Conservation (phyloP, 2,113 vertebrate species). For the Accipiter virgatus region DNA sequence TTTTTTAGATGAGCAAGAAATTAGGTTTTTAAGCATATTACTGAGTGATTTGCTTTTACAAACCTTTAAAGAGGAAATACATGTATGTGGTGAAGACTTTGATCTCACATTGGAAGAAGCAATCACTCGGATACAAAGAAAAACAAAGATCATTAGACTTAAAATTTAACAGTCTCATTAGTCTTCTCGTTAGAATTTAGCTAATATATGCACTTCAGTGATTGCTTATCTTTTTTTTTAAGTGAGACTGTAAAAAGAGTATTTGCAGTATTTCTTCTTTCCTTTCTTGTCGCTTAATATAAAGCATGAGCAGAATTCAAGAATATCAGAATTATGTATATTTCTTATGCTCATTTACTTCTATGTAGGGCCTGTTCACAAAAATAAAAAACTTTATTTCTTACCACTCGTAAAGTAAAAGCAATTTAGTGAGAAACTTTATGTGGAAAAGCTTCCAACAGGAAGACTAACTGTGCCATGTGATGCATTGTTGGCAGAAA, state of each 20-base stretch:
- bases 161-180: conserved; percentile 64
- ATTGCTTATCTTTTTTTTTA: conserved; percentile 41
- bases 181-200: conserved; percentile 56
- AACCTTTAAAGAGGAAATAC: not conserved
- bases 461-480: not conserved
- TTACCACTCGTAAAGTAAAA: not conserved
- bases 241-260: conserved; percentile 32
- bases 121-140: not conserved
- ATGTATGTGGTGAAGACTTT: not conserved
- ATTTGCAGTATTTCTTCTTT: conserved; percentile 11
- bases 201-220: conserved; percentile 52
- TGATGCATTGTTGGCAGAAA: not conserved
- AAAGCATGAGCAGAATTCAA: conserved; percentile 30
- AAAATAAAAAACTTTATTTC: conserved; percentile 33
- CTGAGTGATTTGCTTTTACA: not conserved
- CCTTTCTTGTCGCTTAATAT: not conserved
- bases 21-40: not conserved
- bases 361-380: conserved; percentile 20
- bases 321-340: not conserved
- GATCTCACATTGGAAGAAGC: not conserved
- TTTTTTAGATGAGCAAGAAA: not conserved
- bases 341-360: conserved; percentile 29
- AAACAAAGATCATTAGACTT: conserved; percentile 45
- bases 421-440: conserved; percentile 6
- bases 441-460: not conserved